Percentiles rank a stretch among this genome's conserved stretches.
phyloP scores from a whole-genome alignment of 2,888 invertebrate species.

The Drosophila silvestris region DNA sequence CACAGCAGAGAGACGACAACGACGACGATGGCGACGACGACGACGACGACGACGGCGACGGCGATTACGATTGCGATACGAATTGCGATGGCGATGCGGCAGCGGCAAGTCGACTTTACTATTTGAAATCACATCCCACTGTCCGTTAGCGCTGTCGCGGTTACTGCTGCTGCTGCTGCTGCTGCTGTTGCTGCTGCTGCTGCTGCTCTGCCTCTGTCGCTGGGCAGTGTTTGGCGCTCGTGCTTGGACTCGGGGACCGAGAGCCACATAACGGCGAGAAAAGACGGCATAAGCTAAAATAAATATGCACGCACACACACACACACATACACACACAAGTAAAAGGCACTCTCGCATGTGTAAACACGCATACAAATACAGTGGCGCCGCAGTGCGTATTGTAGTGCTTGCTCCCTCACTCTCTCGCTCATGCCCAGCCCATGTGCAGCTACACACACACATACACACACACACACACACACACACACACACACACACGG shows the following conservation, averaged over 20 bases:
- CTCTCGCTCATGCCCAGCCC: slow-evolving; percentile 62
- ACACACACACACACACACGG: slow-evolving; percentile 12
- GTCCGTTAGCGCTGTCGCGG: slow-evolving; percentile 54
- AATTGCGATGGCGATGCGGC: slow-evolving; percentile 77
- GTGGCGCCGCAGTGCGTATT: slow-evolving; percentile 61
- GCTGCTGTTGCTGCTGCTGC: slow-evolving; percentile 37
- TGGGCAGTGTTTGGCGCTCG: slow-evolving; percentile 65
- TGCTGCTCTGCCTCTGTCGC: slow-evolving; percentile 29
- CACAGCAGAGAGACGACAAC: slow-evolving; percentile 6
- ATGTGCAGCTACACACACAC: slow-evolving; percentile 36
- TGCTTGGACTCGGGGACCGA: slow-evolving; percentile 48
- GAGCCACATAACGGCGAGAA: slow-evolving; percentile 47
- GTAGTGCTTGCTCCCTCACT: slow-evolving; percentile 69
- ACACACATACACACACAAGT: slow-evolving; percentile 15
- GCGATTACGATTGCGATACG: slow-evolving; percentile 67
- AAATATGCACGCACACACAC: slow-evolving; percentile 42
- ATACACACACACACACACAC: slow-evolving; percentile 8
- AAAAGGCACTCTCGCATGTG: slow-evolving; percentile 23
- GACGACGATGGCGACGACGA: background rate
- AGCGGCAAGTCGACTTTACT: slow-evolving; percentile 75
- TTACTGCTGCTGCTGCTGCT: slow-evolving; percentile 28
- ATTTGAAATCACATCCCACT: slow-evolving; percentile 74
- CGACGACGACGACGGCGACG: slow-evolving; percentile 40
- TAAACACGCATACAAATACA: slow-evolving; percentile 23
- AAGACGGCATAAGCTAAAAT: slow-evolving; percentile 57